Evolutionary conservation across 2,888 invertebrate species (phyloP).

Genomic region (Chorisops tibialis): DNA sequence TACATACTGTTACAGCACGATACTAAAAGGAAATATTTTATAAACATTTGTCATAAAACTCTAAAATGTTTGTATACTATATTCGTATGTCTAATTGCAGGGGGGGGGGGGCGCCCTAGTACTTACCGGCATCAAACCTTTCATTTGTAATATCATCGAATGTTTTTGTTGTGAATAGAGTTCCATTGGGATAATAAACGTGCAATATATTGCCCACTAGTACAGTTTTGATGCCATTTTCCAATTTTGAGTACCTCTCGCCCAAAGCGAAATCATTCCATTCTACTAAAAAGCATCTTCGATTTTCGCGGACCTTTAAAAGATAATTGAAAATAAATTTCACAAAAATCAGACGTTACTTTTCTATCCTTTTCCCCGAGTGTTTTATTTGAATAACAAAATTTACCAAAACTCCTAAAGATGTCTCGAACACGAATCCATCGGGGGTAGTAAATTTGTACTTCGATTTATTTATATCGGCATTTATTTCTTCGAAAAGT

Average conservation of each 20-base stretch:
- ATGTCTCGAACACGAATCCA: background rate
- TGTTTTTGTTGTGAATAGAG: constrained; percentile 17
- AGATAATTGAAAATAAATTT: too few relatives aligned
- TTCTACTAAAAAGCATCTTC: constrained; percentile 12
- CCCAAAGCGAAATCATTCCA: constrained; percentile 20
- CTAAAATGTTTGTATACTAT: too few relatives aligned
- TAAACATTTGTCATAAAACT: background rate
- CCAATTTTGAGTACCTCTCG: constrained; percentile 16
- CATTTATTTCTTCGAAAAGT: background rate
- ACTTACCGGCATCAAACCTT: background rate
- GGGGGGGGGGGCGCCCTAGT: too few relatives aligned
- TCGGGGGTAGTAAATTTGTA: constrained; percentile 4
- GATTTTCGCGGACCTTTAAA: constrained; percentile 14
- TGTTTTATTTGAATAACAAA: background rate
- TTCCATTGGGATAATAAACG: constrained; percentile 27
- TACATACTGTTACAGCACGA: too few relatives aligned
- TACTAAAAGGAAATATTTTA: too few relatives aligned
- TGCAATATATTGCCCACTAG: background rate
- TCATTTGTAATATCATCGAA: background rate
- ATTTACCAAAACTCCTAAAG: background rate
- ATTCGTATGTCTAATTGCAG: too few relatives aligned
- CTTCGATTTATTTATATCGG: background rate
- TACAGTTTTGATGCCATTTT: constrained; percentile 26
- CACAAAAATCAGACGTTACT: too few relatives aligned
- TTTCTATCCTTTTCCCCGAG: background rate